These are phyloP conservation scores for Pseudorhombus dupliciocellatus DNA, from an alignment of 2,113 vertebrate species.

Conservation along the genomic window DNA sequence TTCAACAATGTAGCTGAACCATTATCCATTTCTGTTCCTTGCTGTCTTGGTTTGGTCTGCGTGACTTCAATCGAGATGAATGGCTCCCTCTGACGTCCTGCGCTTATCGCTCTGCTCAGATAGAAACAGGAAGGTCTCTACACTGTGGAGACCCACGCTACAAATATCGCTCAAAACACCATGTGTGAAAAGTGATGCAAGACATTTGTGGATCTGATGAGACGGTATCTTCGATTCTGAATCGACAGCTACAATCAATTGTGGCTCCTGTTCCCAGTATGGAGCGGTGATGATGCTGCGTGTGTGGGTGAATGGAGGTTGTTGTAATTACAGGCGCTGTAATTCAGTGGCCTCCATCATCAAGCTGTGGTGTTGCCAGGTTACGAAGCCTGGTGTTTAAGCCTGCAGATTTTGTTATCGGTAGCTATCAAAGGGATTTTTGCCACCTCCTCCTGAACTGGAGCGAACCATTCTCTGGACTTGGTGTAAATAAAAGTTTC, in stretches of 20 bases:
- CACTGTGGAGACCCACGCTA: background rate
- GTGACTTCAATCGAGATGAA: constrained; percentile 30
- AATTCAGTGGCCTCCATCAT: constrained; percentile 18
- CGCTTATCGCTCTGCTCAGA: constrained; percentile 23
- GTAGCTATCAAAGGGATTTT: no score
- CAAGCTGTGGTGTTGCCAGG: constrained; percentile 30
- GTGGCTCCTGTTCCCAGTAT: background rate
- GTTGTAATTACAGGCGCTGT: constrained; percentile 11
- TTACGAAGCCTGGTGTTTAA: constrained; percentile 21
- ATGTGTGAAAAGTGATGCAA: background rate
- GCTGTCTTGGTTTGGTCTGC: constrained; percentile 13
- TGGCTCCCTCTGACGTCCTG: constrained; percentile 6
- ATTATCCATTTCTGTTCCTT: constrained; percentile 29
- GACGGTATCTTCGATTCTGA: background rate
- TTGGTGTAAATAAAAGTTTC: no score
- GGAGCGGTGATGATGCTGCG: background rate
- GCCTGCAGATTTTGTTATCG: background rate
- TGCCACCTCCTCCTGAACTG: no score
- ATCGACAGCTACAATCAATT: background rate
- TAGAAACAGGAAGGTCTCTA: background rate
- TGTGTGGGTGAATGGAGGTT: constrained; percentile 1
- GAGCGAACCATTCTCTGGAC: no score
- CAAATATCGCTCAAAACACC: background rate
- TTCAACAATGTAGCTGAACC: constrained; percentile 35
- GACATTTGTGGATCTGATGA: background rate